Percentiles rank a stretch among this genome's conserved stretches.
These are phyloP conservation scores for Hylaeus anthracinus DNA, from an alignment of 1,140 invertebrate genomes.

Conservation along the genomic window DNA sequence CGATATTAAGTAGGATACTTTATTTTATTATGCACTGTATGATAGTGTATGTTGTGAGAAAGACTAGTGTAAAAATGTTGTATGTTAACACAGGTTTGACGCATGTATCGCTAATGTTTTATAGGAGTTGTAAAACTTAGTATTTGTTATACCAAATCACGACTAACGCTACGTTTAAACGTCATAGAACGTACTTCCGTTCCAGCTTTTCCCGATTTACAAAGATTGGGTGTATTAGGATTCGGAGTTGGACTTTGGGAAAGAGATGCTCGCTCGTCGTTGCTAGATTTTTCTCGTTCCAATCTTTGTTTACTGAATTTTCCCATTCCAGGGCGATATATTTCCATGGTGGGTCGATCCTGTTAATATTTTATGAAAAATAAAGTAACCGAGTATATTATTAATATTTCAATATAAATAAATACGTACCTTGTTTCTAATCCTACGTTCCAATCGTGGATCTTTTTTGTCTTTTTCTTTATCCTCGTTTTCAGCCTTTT, in stretches of 20 bases:
- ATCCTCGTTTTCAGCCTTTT: conserved; percentile 79
- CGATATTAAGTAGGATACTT: conserved; percentile 30
- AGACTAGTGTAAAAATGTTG: conserved; percentile 48
- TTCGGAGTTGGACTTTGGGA: conserved; percentile 77
- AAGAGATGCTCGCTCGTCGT: conserved; percentile 74
- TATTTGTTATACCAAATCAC: conserved; percentile 69
- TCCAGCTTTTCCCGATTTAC: conserved; percentile 65
- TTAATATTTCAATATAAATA: conserved; percentile 3
- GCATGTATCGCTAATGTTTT: conserved; percentile 15
- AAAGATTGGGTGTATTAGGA: conserved; percentile 45
- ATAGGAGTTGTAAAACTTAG: conserved; percentile 12
- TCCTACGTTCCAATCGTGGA: conserved; percentile 83
- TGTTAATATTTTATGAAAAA: conserved; percentile 68
- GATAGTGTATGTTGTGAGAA: conserved; percentile 27
- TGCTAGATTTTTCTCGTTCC: conserved; percentile 82
- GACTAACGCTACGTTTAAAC: conserved; percentile 78
- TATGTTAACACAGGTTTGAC: conserved; percentile 47
- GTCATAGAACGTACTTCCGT: conserved; percentile 79
- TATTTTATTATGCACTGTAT: conserved; percentile 44
- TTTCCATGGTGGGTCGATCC: conserved; percentile 87
- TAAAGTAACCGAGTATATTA: background rate
- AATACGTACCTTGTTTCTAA: conserved; percentile 84
- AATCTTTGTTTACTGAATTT: conserved; percentile 86
- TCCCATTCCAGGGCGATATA: conserved; percentile 88
- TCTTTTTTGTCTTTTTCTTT: conserved; percentile 82